phyloP scores from a whole-genome alignment of 2,888 invertebrate genomes.

The Glyphotaelius pellucidus region DNA sequence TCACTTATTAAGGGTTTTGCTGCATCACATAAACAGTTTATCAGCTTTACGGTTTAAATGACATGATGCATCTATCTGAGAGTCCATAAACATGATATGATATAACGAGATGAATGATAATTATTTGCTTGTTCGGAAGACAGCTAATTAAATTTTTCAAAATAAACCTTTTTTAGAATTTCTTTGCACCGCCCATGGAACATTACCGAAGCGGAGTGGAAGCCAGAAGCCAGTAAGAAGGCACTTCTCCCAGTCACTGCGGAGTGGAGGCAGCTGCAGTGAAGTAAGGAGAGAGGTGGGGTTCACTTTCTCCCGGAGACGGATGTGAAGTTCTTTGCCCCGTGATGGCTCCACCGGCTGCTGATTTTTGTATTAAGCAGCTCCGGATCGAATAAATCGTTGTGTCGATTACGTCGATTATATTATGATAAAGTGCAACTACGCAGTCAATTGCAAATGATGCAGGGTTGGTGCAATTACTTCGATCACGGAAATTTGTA shows the following conservation, averaged over 20 bases:
- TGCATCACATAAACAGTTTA: not conserved
- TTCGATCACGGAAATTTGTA: no score
- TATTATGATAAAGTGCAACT: not conserved
- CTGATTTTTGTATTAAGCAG: conserved; percentile 28
- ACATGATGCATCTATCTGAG: not conserved
- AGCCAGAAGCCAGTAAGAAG: not conserved
- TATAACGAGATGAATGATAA: not conserved
- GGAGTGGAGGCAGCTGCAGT: not conserved
- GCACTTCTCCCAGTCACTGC: not conserved
- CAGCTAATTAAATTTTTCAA: not conserved
- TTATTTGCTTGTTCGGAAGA: not conserved
- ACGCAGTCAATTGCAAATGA: no score
- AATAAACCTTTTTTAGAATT: not conserved
- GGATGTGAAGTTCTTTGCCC: conserved; percentile 62
- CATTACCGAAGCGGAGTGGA: not conserved
- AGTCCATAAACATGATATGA: no score
- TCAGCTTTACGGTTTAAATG: not conserved
- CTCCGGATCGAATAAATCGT: conserved; percentile 49
- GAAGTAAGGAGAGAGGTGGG: conserved; percentile 17
- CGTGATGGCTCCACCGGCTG: conserved; percentile 35
- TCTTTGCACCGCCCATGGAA: conserved; percentile 9
- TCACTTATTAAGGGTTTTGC: not conserved
- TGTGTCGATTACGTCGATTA: conserved; percentile 2
- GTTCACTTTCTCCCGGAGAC: conserved; percentile 66
- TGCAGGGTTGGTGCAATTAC: not conserved